Conservation (phyloP, 2,797 vertebrate genomes). For the Argya squamiceps region DNA sequence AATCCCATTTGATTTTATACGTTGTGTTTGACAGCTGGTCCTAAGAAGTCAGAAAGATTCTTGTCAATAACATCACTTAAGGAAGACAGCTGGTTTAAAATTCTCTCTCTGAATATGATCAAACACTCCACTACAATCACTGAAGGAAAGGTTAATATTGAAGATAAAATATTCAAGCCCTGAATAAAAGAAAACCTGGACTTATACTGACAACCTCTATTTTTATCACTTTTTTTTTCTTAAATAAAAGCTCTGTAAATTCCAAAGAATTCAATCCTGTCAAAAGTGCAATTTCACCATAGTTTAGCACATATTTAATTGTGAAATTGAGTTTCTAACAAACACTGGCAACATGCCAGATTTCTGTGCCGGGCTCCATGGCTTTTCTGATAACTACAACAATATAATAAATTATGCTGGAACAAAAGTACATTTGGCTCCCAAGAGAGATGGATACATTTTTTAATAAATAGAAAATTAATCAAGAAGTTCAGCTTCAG, state of each 20-base stretch:
- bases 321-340: neutral
- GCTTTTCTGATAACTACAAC: neutral
- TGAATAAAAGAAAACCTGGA: neutral
- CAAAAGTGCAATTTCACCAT: neutral
- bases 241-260: neutral
- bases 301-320: neutral
- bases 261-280: neutral
- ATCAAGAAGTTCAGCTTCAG: neutral
- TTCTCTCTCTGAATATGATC: neutral
- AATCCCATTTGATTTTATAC: neutral
- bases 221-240: neutral
- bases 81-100: neutral
- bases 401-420: neutral
- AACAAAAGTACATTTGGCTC: neutral
- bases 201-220: neutral
- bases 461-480: neutral
- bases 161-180: neutral
- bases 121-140: neutral
- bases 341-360: neutral
- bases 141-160: neutral
- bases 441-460: neutral
- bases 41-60: neutral
- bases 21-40: neutral
- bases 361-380: neutral
- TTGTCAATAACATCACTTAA: neutral